Percentiles rank a stretch among this genome's conserved stretches.
Conservation (phyloP, 2,888 invertebrate species). For the Phyllotreta cruciferae region DNA sequence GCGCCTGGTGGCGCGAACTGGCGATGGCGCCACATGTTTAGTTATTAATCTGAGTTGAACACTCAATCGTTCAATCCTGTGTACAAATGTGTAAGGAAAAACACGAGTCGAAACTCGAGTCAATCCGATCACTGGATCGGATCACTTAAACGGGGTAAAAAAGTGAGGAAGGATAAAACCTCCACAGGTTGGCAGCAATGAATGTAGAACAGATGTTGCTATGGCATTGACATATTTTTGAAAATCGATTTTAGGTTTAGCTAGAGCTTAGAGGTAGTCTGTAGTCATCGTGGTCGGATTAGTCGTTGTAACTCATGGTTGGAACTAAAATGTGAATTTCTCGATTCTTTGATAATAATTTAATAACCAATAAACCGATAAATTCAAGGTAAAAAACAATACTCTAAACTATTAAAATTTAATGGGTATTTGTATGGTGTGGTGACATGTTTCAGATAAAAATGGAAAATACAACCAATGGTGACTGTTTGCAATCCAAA, state of each 20-base stretch:
- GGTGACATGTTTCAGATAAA: constrained; percentile 18
- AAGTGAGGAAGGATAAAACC: too few relatives aligned
- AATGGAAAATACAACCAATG: constrained; percentile 41
- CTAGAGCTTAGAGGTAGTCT: background rate
- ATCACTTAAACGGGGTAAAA: too few relatives aligned
- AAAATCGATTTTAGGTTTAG: constrained; percentile 27
- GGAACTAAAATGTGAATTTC: constrained; percentile 16
- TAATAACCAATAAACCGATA: constrained; percentile 14
- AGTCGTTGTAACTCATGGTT: too few relatives aligned
- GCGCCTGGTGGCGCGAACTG: too few relatives aligned
- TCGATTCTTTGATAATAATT: constrained; percentile 7
- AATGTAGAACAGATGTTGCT: too few relatives aligned
- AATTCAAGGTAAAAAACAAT: constrained; percentile 30
- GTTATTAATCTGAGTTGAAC: too few relatives aligned
- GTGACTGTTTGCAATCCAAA: constrained; percentile 41
- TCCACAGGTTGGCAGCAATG: too few relatives aligned
- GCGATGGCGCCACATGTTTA: too few relatives aligned
- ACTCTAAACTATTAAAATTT: constrained; percentile 12
- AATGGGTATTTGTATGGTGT: background rate
- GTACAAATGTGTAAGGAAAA: too few relatives aligned
- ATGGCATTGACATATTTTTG: constrained; percentile 16
- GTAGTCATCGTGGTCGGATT: constrained; percentile 9
- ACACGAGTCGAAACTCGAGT: too few relatives aligned
- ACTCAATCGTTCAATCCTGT: too few relatives aligned
- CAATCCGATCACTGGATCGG: too few relatives aligned